These are phyloP conservation scores for Galemys pyrenaicus DNA, from an alignment of 2,113 vertebrate species.

Conservation along the genomic window DNA sequence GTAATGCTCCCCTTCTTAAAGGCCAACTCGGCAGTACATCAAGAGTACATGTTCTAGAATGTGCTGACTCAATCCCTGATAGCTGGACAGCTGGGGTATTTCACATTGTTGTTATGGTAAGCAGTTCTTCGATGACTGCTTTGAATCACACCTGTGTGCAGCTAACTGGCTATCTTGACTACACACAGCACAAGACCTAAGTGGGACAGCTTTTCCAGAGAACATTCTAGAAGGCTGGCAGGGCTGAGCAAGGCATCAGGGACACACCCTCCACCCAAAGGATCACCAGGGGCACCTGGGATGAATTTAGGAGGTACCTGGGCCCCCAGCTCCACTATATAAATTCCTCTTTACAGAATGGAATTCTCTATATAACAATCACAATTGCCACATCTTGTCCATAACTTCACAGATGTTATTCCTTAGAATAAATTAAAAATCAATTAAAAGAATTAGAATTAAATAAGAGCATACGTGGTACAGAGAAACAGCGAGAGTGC, in stretches of 20 bases:
- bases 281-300: neutral
- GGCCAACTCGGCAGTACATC: neutral
- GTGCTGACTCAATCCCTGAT: neutral
- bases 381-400: neutral
- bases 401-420: neutral
- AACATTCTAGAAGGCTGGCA: neutral
- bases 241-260: neutral
- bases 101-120: neutral
- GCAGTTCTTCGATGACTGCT: neutral
- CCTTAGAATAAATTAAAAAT: neutral
- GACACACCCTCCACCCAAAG: neutral
- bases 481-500: neutral
- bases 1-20: no score
- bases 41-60: neutral
- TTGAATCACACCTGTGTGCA: neutral
- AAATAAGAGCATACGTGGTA: neutral
- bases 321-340: neutral
- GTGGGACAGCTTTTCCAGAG: neutral
- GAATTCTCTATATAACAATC: neutral
- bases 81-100: neutral
- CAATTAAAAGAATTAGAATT: neutral
- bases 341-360: neutral
- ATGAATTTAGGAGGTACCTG: neutral
- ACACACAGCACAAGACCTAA: neutral
- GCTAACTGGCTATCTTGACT: neutral